phyloP scores from a whole-genome alignment of 2,888 invertebrate species.

The Amphipyra berbera region DNA sequence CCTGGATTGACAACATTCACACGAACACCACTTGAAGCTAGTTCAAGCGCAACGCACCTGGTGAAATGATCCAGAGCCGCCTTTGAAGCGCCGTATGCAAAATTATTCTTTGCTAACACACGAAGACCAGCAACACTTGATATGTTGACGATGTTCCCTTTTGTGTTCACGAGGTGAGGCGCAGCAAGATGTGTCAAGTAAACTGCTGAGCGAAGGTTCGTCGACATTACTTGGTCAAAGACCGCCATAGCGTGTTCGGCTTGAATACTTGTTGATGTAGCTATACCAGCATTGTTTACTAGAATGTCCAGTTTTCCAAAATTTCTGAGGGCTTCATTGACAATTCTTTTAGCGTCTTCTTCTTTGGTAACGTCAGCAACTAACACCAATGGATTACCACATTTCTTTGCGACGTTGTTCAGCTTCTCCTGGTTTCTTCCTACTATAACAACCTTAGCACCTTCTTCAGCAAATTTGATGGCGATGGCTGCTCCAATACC shows the following conservation, averaged over 20 bases:
- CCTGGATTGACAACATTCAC: conserved; percentile 80
- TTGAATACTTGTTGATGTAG: conserved; percentile 1
- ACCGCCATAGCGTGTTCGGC: conserved; percentile 28
- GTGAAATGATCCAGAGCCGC: conserved; percentile 62
- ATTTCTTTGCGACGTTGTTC: conserved; percentile 26
- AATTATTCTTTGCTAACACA: background rate
- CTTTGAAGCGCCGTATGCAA: conserved; percentile 55
- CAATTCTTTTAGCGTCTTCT: conserved; percentile 30
- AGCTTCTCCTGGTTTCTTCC: conserved; percentile 59
- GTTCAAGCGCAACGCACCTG: conserved; percentile 87
- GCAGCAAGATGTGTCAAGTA: conserved; percentile 48
- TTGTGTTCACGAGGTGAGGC: conserved; percentile 55
- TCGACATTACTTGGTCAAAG: conserved; percentile 37
- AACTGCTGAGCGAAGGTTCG: conserved; percentile 44
- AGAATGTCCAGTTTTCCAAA: conserved; percentile 47
- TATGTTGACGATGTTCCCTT: conserved; percentile 93
- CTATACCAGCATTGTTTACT: conserved; percentile 51
- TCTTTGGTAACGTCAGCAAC: conserved; percentile 39
- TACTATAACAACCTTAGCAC: conserved; percentile 56
- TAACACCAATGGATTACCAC: conserved; percentile 27
- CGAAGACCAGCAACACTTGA: conserved; percentile 35
- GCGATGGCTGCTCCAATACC: conserved; percentile 63
- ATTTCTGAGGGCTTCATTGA: conserved; percentile 25
- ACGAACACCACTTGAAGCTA: conserved; percentile 92
- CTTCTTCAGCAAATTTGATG: conserved; percentile 47